These are phyloP conservation scores for Pteronotus mesoamericanus DNA, from an alignment of 2,797 vertebrate species.

Conservation along the genomic window DNA sequence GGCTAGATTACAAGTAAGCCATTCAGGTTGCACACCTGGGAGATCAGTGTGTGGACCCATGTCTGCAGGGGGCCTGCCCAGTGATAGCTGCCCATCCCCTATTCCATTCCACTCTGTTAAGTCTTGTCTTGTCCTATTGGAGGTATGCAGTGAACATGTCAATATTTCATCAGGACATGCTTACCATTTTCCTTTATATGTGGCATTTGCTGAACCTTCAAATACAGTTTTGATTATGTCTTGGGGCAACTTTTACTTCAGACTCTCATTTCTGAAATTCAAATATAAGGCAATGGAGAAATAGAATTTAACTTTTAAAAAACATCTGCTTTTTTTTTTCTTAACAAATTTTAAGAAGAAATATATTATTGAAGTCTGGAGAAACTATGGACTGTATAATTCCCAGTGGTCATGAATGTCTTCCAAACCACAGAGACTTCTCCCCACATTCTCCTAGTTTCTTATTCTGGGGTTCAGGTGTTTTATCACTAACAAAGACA, in stretches of 20 bases:
- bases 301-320: not conserved
- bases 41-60: accelerated
- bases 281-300: not conserved
- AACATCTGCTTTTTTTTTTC: not conserved
- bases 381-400: not conserved
- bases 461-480: not conserved
- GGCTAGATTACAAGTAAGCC: not conserved
- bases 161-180: not conserved
- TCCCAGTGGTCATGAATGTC: not conserved
- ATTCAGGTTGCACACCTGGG: not conserved
- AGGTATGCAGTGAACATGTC: not conserved
- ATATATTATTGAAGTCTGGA: not conserved
- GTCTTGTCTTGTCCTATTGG: not conserved
- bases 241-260: not conserved
- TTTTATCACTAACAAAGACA: not conserved
- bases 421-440: not conserved
- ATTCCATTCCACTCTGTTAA: not conserved
- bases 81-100: not conserved
- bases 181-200: not conserved
- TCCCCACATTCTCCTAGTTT: not conserved
- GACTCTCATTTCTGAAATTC: not conserved
- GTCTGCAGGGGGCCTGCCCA: not conserved
- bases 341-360: not conserved
- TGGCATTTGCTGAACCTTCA: not conserved
- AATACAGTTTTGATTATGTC: not conserved